Evolutionary conservation across 2,113 vertebrate genomes (phyloP).

Genomic region (Prinia subflava): DNA sequence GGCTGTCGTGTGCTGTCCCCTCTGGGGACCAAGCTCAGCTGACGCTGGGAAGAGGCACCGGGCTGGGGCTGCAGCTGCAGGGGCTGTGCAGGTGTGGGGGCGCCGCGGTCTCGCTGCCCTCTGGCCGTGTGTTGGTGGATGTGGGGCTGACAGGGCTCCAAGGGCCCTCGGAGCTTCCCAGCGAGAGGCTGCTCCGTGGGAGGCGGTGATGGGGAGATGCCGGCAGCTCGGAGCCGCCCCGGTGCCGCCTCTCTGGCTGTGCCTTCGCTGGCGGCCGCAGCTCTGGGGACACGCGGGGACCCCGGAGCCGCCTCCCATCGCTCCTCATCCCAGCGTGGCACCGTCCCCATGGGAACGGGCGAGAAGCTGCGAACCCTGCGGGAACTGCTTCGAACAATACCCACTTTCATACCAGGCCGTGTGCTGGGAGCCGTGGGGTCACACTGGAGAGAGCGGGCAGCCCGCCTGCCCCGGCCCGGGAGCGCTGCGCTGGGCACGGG

Average conservation of each 20-base stretch:
- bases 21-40: rapidly evolving
- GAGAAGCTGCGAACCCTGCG: background rate
- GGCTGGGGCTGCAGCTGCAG: rapidly evolving
- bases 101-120: rapidly evolving
- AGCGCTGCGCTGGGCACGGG: background rate
- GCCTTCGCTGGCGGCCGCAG: background rate
- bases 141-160: rapidly evolving
- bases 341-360: constrained; percentile 25
- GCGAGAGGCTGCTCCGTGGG: background rate
- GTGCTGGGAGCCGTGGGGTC: background rate
- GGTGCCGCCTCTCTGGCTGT: rapidly evolving
- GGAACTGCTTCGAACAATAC: background rate
- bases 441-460: background rate
- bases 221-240: no score
- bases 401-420: background rate
- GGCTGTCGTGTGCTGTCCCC: rapidly evolving
- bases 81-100: rapidly evolving
- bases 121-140: rapidly evolving
- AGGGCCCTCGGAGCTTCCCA: background rate
- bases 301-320: background rate
- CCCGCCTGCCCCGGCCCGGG: no score
- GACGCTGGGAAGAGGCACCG: rapidly evolving
- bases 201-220: background rate
- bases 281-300: background rate
- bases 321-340: background rate